A percentile compares a stretch with the other conserved stretches of the same genome.
Conservation (phyloP, 64 coral and sea anemone species). For the Hydrozoanthus tunicans region DNA sequence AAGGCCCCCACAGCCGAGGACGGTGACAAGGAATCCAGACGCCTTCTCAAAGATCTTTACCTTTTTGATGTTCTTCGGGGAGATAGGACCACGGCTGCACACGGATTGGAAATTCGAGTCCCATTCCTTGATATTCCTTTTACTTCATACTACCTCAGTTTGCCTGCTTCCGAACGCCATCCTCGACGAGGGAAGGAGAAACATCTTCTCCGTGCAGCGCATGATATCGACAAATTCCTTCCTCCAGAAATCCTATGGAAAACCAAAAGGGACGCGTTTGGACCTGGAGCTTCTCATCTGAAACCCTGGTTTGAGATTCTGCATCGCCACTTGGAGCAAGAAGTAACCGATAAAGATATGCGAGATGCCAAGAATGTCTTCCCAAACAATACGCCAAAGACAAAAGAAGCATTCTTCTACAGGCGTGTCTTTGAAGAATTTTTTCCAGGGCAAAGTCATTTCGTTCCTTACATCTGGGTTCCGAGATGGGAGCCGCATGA, state of each 20-base stretch:
- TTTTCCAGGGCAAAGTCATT: slow-evolving; percentile 45
- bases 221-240: slow-evolving; percentile 28
- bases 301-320: slow-evolving; percentile 41
- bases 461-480: slow-evolving; percentile 55
- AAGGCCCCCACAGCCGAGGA: slow-evolving; percentile 54
- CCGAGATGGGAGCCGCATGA: slow-evolving; percentile 32
- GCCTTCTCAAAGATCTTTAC: slow-evolving; percentile 55
- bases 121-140: slow-evolving; percentile 50
- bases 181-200: slow-evolving; percentile 35
- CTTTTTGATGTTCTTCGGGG: slow-evolving; percentile 58
- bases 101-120: slow-evolving; percentile 49
- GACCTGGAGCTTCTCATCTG: slow-evolving; percentile 9
- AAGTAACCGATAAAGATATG: slow-evolving; percentile 48
- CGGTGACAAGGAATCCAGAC: slow-evolving; percentile 52
- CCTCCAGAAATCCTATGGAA: slow-evolving; percentile 34
- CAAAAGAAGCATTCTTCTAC: slow-evolving; percentile 56
- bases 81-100: slow-evolving; percentile 50
- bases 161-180: slow-evolving; percentile 33
- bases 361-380: slow-evolving; percentile 33
- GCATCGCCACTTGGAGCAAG: slow-evolving; percentile 34
- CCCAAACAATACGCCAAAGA: slow-evolving; percentile 45
- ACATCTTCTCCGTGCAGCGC: slow-evolving; percentile 38
- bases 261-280: slow-evolving; percentile 50
- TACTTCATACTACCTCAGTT: slow-evolving; percentile 46
- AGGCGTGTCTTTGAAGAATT: slow-evolving; percentile 48